Evolutionary conservation across 2,888 invertebrate genomes (phyloP).

Genomic region (Lepetodrilus schrolli): DNA sequence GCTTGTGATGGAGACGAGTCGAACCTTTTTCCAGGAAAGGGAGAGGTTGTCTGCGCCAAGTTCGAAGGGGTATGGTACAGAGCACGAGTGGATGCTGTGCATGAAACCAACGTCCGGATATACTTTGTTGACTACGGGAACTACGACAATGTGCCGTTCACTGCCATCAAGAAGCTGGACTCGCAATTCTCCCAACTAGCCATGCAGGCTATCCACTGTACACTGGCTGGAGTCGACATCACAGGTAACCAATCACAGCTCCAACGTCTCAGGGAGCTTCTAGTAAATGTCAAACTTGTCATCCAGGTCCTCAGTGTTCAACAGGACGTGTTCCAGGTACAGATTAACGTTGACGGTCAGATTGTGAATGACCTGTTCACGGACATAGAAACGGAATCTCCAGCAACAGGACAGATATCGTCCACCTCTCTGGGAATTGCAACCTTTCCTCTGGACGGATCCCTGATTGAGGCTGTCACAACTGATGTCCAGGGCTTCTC

Average conservation of each 20-base stretch:
- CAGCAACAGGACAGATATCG: not conserved
- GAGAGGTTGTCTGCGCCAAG: conserved; percentile 49
- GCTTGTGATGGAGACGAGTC: not conserved
- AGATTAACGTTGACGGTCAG: conserved; percentile 1
- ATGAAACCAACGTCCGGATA: conserved; percentile 39
- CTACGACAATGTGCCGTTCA: conserved; percentile 42
- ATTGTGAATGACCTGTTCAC: not conserved
- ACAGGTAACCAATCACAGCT: conserved; percentile 33
- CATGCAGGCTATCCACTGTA: conserved; percentile 58
- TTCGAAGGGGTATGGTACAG: conserved; percentile 57
- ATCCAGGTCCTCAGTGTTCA: conserved; percentile 34
- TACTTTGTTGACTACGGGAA: conserved; percentile 70
- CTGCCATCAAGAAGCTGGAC: conserved; percentile 45
- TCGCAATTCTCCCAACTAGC: conserved; percentile 42
- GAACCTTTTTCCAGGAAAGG: conserved; percentile 26
- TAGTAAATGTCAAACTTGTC: conserved; percentile 38
- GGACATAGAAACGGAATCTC: not conserved
- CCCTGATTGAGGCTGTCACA: not conserved
- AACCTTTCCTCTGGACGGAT: not conserved
- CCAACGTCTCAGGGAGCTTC: conserved; percentile 37
- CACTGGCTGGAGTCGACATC: conserved; percentile 41
- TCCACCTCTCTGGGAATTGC: too few species aligned
- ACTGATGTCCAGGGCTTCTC: not conserved
- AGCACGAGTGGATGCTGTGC: conserved; percentile 45
- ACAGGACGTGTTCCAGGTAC: conserved; percentile 32